phyloP scores from a whole-genome alignment of 2,797 vertebrate species.

The Uromys caudimaculatus region DNA sequence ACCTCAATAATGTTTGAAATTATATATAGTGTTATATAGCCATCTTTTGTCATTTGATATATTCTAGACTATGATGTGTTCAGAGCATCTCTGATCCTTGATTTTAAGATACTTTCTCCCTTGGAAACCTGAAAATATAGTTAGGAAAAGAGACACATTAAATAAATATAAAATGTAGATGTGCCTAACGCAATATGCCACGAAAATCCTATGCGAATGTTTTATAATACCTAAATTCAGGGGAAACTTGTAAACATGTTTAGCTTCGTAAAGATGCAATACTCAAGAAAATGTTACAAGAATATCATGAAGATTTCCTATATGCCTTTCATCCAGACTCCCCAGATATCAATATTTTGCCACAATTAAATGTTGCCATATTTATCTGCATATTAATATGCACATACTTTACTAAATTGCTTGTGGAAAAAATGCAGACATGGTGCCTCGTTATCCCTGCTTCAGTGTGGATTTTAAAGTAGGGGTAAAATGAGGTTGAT shows the following conservation, averaged over 20 bases:
- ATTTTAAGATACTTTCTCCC: constrained; percentile 11
- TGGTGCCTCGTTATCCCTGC: background rate
- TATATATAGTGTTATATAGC: background rate
- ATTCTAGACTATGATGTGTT: background rate
- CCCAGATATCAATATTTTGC: constrained; percentile 39
- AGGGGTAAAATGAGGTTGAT: background rate
- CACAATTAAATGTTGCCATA: constrained; percentile 13
- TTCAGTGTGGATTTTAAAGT: constrained; percentile 10
- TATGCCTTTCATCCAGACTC: constrained; percentile 2
- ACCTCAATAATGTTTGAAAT: background rate
- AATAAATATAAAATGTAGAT: constrained; percentile 27
- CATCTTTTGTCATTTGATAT: background rate
- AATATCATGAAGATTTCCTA: constrained; percentile 16
- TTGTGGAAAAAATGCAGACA: constrained; percentile 23
- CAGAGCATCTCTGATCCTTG: background rate
- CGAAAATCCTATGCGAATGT: background rate
- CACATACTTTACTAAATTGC: background rate
- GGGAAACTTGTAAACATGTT: background rate
- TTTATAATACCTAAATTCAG: background rate
- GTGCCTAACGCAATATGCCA: background rate
- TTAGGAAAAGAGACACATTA: constrained; percentile 46
- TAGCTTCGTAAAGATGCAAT: background rate
- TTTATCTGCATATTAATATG: constrained; percentile 29
- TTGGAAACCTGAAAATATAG: constrained; percentile 16
- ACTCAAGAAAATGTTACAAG: background rate